Evolutionary conservation across 2,113 vertebrate species (phyloP).

Genomic region (Numenius arquata): DNA sequence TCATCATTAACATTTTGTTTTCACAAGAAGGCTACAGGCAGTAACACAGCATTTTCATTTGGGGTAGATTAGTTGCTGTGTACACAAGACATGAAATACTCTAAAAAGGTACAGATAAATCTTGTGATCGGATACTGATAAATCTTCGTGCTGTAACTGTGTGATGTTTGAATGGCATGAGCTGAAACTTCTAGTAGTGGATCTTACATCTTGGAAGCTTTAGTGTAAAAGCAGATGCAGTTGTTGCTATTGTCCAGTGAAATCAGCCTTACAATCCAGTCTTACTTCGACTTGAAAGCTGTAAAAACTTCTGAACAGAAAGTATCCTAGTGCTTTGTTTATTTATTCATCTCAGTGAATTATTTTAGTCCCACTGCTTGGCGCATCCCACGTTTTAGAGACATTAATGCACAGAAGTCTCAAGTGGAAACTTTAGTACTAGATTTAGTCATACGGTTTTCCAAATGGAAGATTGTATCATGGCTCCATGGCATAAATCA

Average conservation of each 20-base stretch:
- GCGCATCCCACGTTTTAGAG: neutral
- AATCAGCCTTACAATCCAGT: neutral
- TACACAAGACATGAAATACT: neutral
- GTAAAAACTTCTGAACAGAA: neutral
- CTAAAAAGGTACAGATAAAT: neutral
- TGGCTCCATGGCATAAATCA: neutral
- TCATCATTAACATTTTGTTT: neutral
- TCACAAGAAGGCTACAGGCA: neutral
- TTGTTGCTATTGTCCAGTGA: neutral
- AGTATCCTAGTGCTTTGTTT: neutral
- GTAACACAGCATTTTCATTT: neutral
- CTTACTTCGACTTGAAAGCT: neutral
- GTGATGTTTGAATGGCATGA: neutral
- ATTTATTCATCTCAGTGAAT: neutral
- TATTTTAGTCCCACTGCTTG: neutral
- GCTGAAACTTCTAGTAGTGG: neutral
- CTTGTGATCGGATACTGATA: neutral
- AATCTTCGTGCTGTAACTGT: neutral
- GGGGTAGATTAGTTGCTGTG: neutral
- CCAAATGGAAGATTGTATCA: neutral
- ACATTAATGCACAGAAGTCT: neutral
- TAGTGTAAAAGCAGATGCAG: neutral
- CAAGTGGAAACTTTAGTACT: neutral
- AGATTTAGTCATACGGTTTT: neutral
- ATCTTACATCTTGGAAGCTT: neutral